Evolutionary conservation across 1,140 invertebrate species (phyloP).

Genomic region (Ceratina australensis): DNA sequence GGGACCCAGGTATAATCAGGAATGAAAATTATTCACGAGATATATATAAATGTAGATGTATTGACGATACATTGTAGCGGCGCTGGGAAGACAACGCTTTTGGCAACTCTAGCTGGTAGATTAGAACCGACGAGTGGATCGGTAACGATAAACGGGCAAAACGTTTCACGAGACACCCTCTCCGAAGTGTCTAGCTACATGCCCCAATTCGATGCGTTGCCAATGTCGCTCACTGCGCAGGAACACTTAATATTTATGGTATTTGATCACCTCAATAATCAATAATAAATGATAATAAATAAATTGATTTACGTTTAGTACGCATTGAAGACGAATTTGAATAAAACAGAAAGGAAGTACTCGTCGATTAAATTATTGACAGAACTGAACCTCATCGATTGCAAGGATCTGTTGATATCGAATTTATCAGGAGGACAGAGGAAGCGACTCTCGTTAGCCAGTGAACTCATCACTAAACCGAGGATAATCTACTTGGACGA

Average conservation of each 20-base stretch:
- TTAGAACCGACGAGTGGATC: conserved; percentile 39
- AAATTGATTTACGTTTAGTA: conserved; percentile 39
- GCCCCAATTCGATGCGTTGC: conserved; percentile 55
- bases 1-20: conserved; percentile 57
- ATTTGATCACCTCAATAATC: not conserved
- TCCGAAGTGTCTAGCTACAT: conserved; percentile 53
- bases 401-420: conserved; percentile 82
- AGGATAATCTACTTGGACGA: conserved; percentile 84
- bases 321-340: conserved; percentile 78
- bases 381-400: conserved; percentile 81
- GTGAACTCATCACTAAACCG: conserved; percentile 90
- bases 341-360: conserved; percentile 17
- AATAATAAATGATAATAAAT: not conserved
- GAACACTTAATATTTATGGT: conserved; percentile 62
- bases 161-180: conserved; percentile 41
- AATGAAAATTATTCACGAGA: no score
- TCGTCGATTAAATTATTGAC: conserved; percentile 79
- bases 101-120: conserved; percentile 82
- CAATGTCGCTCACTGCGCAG: conserved; percentile 39
- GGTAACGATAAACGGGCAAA: conserved; percentile 51
- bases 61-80: conserved; percentile 82
- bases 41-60: no score
- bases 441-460: conserved; percentile 89
- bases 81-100: conserved; percentile 90
- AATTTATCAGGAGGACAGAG: conserved; percentile 88